phyloP scores from a whole-genome alignment of 2,797 vertebrate genomes.

The Dendrocincla tyrannina region DNA sequence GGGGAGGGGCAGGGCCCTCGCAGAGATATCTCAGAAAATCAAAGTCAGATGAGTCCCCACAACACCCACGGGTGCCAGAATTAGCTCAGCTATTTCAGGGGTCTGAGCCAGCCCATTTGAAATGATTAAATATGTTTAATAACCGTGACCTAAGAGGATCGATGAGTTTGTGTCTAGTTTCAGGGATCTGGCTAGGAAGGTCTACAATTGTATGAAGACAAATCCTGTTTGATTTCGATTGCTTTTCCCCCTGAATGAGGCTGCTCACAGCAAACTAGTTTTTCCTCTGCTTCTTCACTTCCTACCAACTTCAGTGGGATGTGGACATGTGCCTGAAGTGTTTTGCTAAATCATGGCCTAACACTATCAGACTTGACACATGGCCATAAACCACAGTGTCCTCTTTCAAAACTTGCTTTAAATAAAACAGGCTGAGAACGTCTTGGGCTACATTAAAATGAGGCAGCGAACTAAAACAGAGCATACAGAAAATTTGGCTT shows the following conservation, averaged over 20 bases:
- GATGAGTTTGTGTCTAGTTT: neutral
- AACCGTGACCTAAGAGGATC: neutral
- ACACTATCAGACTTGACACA: conserved; percentile 46
- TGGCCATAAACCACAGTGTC: conserved; percentile 41
- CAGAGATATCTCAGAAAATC: conserved; percentile 27
- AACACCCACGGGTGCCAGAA: conserved; percentile 47
- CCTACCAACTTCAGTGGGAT: conserved; percentile 37
- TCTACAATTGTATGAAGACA: neutral
- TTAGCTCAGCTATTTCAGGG: conserved; percentile 55
- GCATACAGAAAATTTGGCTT: neutral
- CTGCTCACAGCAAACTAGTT: neutral
- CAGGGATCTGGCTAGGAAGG: neutral
- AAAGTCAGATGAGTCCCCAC: conserved; percentile 49
- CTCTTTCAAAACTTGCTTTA: conserved; percentile 23
- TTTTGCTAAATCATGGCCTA: conserved; percentile 58
- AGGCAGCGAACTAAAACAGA: neutral
- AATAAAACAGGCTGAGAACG: conserved; percentile 5
- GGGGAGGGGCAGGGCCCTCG: neutral
- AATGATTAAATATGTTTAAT: neutral
- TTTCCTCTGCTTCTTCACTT: conserved; percentile 15
- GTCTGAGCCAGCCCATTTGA: neutral
- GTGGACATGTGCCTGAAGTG: conserved; percentile 17
- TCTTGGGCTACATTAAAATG: neutral
- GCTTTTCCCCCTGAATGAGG: neutral
- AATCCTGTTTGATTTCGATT: neutral